A percentile compares a stretch with the other conserved stretches of the same genome.
Evolutionary conservation across 2,797 vertebrate species (phyloP).

Genomic region (Acomys russatus): DNA sequence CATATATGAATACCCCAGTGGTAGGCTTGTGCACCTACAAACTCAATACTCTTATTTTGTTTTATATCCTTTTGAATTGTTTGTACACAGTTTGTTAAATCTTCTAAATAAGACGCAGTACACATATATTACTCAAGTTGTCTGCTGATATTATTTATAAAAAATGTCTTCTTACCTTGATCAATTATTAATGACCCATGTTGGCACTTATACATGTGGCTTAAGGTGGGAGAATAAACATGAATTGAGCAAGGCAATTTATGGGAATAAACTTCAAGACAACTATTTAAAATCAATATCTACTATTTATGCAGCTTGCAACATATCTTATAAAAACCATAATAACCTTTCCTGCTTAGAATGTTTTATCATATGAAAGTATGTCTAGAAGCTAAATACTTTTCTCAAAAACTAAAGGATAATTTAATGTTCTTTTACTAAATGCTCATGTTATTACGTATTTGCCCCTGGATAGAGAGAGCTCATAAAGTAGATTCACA

Average conservation of each 20-base stretch:
- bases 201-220: not conserved
- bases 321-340: not conserved
- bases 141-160: not conserved
- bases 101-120: not conserved
- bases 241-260: not conserved
- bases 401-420: constrained; percentile 2
- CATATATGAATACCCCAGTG: not conserved
- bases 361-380: constrained; percentile 8
- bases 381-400: not conserved
- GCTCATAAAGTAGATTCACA: not conserved
- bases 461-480: not conserved
- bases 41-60: not conserved
- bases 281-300: not conserved
- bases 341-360: constrained; percentile 21
- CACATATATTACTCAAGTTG: constrained; percentile 20
- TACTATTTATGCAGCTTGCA: constrained; percentile 5
- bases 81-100: constrained; percentile 24
- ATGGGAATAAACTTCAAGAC: not conserved
- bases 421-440: constrained; percentile 12
- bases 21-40: not conserved
- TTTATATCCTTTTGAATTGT: not conserved
- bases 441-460: constrained; percentile 2
- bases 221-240: not conserved
- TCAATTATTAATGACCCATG: not conserved
- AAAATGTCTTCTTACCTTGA: constrained; percentile 19